Evolutionary conservation across 2,113 vertebrate species (phyloP).

Genomic region (Lasiurus cinereus): DNA sequence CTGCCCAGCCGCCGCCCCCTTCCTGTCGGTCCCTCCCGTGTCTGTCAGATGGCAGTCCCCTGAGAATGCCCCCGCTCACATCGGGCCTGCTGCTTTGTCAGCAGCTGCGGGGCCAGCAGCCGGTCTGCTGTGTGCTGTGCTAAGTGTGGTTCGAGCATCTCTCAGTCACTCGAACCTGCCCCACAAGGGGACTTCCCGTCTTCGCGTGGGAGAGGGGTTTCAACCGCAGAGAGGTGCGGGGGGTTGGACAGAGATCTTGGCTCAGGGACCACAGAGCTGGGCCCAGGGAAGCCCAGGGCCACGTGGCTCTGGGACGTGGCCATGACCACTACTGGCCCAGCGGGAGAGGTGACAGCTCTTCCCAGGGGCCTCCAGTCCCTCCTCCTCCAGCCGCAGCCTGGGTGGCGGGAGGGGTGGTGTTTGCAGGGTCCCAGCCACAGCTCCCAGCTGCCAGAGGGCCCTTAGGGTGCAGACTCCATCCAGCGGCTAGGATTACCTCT

Average conservation of each 20-base stretch:
- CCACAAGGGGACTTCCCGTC: neutral
- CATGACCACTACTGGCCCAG: neutral
- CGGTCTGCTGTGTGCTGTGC: neutral
- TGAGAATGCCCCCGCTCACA: neutral
- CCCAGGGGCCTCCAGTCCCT: neutral
- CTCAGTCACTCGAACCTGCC: neutral
- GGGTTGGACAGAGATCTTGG: neutral
- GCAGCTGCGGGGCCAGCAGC: neutral
- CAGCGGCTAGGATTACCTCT: neutral
- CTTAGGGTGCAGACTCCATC: neutral
- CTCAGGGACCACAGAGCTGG: neutral
- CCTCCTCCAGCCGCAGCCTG: neutral
- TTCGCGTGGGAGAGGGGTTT: no score
- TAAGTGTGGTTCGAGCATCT: neutral
- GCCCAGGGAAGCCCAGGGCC: neutral
- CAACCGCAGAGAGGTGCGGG: neutral
- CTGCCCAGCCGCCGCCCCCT: neutral
- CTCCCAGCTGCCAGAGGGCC: neutral
- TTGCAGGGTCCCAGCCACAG: neutral
- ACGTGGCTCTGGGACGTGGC: neutral
- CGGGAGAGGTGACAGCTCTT: neutral
- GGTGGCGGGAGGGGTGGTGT: neutral
- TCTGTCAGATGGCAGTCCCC: neutral
- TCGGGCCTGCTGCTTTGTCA: neutral
- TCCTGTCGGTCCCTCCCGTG: neutral